Conservation (phyloP, 2,113 vertebrate genomes). For the Coptodon rendalli region DNA sequence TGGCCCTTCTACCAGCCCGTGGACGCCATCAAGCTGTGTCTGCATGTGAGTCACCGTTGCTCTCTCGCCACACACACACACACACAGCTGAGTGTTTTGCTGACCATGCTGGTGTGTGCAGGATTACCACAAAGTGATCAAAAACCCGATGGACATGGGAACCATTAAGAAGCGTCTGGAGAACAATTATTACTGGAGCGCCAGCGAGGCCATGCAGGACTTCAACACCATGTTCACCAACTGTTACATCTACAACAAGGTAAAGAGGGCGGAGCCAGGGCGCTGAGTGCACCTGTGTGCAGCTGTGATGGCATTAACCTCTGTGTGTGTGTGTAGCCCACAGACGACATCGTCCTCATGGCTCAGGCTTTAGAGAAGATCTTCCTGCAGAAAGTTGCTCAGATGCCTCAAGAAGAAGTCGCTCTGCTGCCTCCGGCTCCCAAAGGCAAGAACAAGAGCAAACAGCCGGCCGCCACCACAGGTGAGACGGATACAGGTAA, state of each 20-base stretch:
- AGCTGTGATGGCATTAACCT: not conserved
- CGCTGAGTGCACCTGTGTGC: not conserved
- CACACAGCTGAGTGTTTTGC: not conserved
- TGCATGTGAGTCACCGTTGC: constrained; percentile 75
- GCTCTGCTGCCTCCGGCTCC: constrained; percentile 89
- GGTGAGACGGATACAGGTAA: constrained; percentile 57
- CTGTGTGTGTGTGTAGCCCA: constrained; percentile 74
- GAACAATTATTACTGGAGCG: constrained; percentile 98
- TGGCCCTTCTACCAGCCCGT: constrained; percentile 99
- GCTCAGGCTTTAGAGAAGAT: constrained; percentile 98
- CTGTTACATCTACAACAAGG: constrained; percentile 99
- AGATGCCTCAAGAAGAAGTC: constrained; percentile 98
- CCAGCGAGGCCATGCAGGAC: constrained; percentile 98
- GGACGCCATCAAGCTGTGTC: constrained; percentile 89
- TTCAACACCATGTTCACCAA: constrained; percentile 99
- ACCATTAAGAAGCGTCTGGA: constrained; percentile 97
- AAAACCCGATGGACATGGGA: constrained; percentile 99
- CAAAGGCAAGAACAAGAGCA: constrained; percentile 92
- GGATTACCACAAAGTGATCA: constrained; percentile 99
- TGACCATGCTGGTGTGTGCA: not conserved
- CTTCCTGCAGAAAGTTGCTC: constrained; percentile 96
- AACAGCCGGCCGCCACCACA: constrained; percentile 77
- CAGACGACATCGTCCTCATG: constrained; percentile 98
- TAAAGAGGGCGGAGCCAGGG: constrained; percentile 31
- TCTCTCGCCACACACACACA: not conserved